phyloP scores from a whole-genome alignment of 1,140 invertebrate species.

The Calliphora vicina region DNA sequence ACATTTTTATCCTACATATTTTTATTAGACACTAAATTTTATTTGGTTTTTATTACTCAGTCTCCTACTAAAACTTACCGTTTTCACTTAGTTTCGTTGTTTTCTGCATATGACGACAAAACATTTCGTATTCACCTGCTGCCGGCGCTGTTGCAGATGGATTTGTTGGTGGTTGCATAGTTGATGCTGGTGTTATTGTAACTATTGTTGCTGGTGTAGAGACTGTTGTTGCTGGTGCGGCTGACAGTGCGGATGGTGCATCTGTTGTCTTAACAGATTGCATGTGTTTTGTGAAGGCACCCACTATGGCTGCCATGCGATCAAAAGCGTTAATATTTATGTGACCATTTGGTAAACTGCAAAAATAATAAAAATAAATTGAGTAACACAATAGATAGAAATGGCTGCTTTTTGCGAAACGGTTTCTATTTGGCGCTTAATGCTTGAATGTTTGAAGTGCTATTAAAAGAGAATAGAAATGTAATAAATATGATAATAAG shows the following conservation, averaged over 20 bases:
- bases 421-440: no score
- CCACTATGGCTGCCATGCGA: slow-evolving; percentile 61
- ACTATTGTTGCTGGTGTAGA: not conserved
- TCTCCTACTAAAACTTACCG: slow-evolving; percentile 46
- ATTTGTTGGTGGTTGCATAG: not conserved
- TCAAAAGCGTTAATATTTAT: slow-evolving; percentile 62
- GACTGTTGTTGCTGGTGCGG: slow-evolving; percentile 2
- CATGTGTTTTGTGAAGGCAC: slow-evolving; percentile 61
- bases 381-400: not conserved
- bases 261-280: slow-evolving; percentile 47
- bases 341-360: slow-evolving; percentile 60
- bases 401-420: no score
- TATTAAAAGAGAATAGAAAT: no score
- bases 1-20: not conserved
- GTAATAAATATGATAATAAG: no score
- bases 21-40: slow-evolving; percentile 3
- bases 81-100: slow-evolving; percentile 55
- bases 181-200: not conserved
- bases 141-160: slow-evolving; percentile 37
- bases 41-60: not conserved
- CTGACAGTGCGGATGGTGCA: not conserved
- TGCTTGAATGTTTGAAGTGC: no score
- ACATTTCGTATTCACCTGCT: slow-evolving; percentile 56
- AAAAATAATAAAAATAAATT: slow-evolving; percentile 38
- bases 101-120: slow-evolving; percentile 57